Evolutionary conservation across 2,888 invertebrate species (phyloP).

Genomic region (Watsonalla cultraria): DNA sequence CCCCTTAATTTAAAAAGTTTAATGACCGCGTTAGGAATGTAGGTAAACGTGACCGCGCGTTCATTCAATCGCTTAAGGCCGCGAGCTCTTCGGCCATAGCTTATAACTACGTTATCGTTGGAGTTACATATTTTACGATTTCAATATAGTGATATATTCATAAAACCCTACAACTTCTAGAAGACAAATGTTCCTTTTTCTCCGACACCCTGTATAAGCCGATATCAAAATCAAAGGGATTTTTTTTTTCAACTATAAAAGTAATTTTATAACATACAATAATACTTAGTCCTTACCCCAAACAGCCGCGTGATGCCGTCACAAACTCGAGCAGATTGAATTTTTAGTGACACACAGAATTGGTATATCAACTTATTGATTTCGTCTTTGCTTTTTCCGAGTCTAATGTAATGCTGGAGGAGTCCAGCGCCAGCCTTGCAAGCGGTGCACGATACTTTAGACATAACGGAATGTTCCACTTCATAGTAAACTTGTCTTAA

Average conservation of each 20-base stretch:
- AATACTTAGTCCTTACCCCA: constrained; percentile 78
- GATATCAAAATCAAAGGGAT: too few relatives aligned
- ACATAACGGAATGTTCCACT: constrained; percentile 95
- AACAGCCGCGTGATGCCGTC: constrained; percentile 91
- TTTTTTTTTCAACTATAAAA: constrained; percentile 1
- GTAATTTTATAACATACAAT: background rate
- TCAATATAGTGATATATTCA: too few relatives aligned
- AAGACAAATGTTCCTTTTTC: too few relatives aligned
- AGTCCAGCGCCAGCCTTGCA: constrained; percentile 93
- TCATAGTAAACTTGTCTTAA: constrained; percentile 90
- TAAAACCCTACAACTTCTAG: too few relatives aligned
- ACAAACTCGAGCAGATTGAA: constrained; percentile 93
- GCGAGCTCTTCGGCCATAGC: too few relatives aligned
- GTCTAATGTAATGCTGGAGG: constrained; percentile 90
- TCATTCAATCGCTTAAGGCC: too few relatives aligned
- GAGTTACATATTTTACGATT: too few relatives aligned
- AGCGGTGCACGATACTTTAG: constrained; percentile 93
- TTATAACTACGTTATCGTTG: too few relatives aligned
- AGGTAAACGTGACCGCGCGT: too few relatives aligned
- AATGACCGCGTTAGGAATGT: too few relatives aligned
- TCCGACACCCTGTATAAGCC: too few relatives aligned
- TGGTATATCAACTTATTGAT: constrained; percentile 91
- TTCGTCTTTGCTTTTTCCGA: constrained; percentile 91
- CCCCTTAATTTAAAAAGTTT: too few relatives aligned
- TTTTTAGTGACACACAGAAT: constrained; percentile 91